Evolutionary conservation across 2,888 invertebrate species (phyloP).

Genomic region (Doris montereyensis): DNA sequence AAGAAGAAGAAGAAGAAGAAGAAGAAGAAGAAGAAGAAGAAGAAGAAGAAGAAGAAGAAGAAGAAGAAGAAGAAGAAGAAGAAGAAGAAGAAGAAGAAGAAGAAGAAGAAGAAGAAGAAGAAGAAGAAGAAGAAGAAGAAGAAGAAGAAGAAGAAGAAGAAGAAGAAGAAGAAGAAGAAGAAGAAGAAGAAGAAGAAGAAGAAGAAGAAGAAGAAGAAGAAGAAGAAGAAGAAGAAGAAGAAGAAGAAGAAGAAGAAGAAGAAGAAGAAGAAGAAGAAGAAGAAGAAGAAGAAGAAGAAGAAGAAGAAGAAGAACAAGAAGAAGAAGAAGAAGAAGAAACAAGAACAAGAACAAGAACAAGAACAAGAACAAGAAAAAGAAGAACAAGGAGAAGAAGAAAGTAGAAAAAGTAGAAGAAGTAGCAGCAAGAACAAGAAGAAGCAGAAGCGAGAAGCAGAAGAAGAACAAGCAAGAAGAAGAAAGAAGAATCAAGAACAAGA

Average conservation of each 20-base stretch:
- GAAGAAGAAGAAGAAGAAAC: neutral
- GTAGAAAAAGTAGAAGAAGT: neutral
- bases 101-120: neutral
- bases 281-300: neutral
- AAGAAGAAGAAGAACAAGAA: neutral
- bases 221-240: neutral
- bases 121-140: neutral
- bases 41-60: constrained; percentile 7
- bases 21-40: constrained; percentile 7
- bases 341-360: neutral
- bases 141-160: neutral
- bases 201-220: neutral
- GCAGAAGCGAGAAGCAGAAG: neutral
- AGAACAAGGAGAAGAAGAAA: neutral
- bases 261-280: neutral
- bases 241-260: neutral
- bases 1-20: neutral
- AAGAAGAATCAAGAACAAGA: neutral
- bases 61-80: constrained; percentile 6
- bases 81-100: constrained; percentile 7
- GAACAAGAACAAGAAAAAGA: neutral
- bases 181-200: neutral
- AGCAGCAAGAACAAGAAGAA: neutral
- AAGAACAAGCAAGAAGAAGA: neutral
- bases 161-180: neutral